These are phyloP conservation scores for Panorpa germanica DNA, from an alignment of 2,888 invertebrate species.

Conservation along the genomic window DNA sequence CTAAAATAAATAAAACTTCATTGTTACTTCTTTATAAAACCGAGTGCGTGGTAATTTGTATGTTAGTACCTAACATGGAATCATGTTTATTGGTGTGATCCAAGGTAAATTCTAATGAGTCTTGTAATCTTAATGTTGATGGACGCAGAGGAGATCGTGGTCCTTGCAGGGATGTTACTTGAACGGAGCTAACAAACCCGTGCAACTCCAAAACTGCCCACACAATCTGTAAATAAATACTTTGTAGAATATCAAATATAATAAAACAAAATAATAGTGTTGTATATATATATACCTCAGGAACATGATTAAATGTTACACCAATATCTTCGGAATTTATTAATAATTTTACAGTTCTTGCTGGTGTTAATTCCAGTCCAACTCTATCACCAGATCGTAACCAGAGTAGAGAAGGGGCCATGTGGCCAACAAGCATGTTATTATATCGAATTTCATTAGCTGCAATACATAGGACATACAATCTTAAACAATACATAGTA, in stretches of 20 bases:
- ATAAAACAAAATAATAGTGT: conserved; percentile 5
- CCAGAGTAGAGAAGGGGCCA: conserved; percentile 54
- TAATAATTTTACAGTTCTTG: conserved; percentile 50
- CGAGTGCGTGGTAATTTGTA: too few species aligned
- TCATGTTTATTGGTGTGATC: conserved; percentile 31
- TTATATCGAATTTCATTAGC: conserved; percentile 53
- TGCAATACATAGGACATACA: conserved; percentile 20
- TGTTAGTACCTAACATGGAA: conserved; percentile 19
- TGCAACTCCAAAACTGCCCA: conserved; percentile 70
- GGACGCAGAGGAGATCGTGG: conserved; percentile 27
- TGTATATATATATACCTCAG: conserved; percentile 36
- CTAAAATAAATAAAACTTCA: too few species aligned
- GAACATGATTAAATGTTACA: conserved; percentile 52
- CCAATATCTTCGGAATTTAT: conserved; percentile 71
- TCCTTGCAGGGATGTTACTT: conserved; percentile 45
- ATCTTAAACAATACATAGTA: conserved; percentile 9
- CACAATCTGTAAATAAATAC: conserved; percentile 36
- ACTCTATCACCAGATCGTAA: conserved; percentile 60
- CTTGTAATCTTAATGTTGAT: conserved; percentile 29
- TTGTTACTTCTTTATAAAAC: too few species aligned
- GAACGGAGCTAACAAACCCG: conserved; percentile 59
- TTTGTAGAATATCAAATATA: conserved; percentile 8
- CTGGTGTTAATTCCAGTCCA: conserved; percentile 51
- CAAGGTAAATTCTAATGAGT: conserved; percentile 37
- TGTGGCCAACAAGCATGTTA: conserved; percentile 41